Evolutionary conservation across 2,888 invertebrate genomes (phyloP).

Genomic region (Caenorhabditis japonica): DNA sequence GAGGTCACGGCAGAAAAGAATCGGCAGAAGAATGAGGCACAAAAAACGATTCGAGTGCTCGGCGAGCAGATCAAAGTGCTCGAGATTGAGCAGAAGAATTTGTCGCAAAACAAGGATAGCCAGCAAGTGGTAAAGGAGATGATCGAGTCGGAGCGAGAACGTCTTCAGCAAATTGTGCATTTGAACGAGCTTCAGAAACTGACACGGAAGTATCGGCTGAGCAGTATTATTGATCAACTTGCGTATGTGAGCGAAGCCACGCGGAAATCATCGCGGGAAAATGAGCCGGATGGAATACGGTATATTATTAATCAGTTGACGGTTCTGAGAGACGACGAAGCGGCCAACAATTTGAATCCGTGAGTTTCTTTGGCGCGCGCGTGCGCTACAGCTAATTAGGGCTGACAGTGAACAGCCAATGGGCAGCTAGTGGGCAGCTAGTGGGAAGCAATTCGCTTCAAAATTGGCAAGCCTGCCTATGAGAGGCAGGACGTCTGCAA

Average conservation of each 20-base stretch:
- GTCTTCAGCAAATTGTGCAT: slow-evolving; percentile 74
- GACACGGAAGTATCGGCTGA: slow-evolving; percentile 76
- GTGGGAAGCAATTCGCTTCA: too few relatives aligned
- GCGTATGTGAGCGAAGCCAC: slow-evolving; percentile 65
- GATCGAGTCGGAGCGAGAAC: slow-evolving; percentile 72
- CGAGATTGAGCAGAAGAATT: slow-evolving; percentile 76
- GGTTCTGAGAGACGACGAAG: slow-evolving; percentile 72
- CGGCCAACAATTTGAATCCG: slow-evolving; percentile 52
- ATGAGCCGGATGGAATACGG: slow-evolving; percentile 63
- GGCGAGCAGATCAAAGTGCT: slow-evolving; percentile 73
- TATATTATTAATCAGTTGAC: slow-evolving; percentile 71
- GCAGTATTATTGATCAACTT: slow-evolving; percentile 75
- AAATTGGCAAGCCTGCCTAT: background rate
- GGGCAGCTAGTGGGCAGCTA: too few relatives aligned
- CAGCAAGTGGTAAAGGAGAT: slow-evolving; percentile 67
- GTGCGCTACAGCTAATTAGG: too few relatives aligned
- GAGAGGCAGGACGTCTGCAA: too few relatives aligned
- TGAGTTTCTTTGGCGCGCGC: slow-evolving; percentile 1
- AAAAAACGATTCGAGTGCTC: slow-evolving; percentile 64
- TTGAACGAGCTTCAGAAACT: slow-evolving; percentile 75
- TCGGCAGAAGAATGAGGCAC: slow-evolving; percentile 62
- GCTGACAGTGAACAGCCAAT: too few relatives aligned
- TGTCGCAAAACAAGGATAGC: slow-evolving; percentile 64
- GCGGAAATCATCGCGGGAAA: slow-evolving; percentile 54
- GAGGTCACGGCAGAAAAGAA: slow-evolving; percentile 64